Base-by-base conservation (phyloP, 1,140 invertebrate species). In the Euwallacea similis region DNA sequence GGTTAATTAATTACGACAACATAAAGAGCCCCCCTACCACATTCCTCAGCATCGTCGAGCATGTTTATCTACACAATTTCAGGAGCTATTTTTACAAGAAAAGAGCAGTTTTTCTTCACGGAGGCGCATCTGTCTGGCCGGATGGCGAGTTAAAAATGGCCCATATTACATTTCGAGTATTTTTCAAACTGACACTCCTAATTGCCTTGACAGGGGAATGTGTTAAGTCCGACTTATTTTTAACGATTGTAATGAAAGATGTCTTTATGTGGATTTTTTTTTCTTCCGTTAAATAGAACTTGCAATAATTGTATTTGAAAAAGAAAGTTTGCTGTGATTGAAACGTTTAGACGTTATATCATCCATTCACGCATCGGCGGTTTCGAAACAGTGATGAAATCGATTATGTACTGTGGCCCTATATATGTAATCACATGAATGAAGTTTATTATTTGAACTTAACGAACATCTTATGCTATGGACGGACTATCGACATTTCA, bases 121-220 rank as follows among this genome's bases (percentile, higher is more conserved):
- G 7, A 13, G 11, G 13, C 2, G 60, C 62, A 64, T 64, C 44
- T 33, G 46, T 50, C 46, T 50, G 46, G 46, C 9, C 46, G 46
- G 62, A 50, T 53, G 10, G 42, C 42, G 46, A 64, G 62, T 64
- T 53, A 64, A 64, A 64, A 64, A 64, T 64, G 62, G 44, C 46
- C 44, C 62, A 41, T 64, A 64, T 64, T 64, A 64, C 62, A 64
- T 50, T 62, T 62, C 46, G 41, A 53, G 41, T 64, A 64, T 53
- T 64, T 50, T 53, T 64, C 62, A 64, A 64, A 64, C 44, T 64
- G 16, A 15, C 44, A 64, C 46, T 13, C 44, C 44, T 64, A 64
- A 64, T 64, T 64, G 62, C 16, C 62, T 6, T 64, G 62, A 64
- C 62, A 64, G 62, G 62, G 46, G 44, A 64, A 64, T 64, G 62